phyloP scores from a whole-genome alignment of 2,797 vertebrate genomes.

The Ceryle rudis region DNA sequence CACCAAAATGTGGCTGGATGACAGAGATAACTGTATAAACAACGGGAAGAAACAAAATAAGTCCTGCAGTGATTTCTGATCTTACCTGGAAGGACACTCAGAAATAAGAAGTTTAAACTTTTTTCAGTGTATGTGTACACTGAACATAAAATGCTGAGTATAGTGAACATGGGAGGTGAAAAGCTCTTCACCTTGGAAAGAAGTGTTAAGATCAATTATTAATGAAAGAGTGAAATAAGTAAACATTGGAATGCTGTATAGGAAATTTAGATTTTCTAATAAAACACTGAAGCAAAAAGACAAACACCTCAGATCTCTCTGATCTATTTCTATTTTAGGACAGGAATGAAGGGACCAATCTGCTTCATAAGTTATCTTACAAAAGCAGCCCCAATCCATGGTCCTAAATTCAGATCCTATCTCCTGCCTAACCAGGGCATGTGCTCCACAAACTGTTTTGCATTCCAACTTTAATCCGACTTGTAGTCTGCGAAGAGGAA shows the following conservation, averaged over 20 bases:
- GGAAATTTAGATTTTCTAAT: not conserved
- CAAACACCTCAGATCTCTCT: not conserved
- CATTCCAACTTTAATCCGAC: not conserved
- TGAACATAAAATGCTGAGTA: not conserved
- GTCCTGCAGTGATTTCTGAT: not conserved
- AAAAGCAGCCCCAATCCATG: not conserved
- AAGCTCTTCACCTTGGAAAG: not conserved
- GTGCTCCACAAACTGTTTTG: not conserved
- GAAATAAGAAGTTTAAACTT: not conserved
- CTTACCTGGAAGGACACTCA: not conserved
- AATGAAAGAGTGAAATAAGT: not conserved
- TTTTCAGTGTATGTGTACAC: not conserved
- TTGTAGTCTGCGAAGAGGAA: not conserved
- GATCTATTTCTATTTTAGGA: conserved; percentile 4
- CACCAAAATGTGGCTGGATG: not conserved
- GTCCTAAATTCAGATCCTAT: not conserved
- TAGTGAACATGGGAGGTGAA: not conserved
- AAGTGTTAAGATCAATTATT: conserved; percentile 13
- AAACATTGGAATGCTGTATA: not conserved
- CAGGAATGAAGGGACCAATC: not conserved
- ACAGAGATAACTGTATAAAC: not conserved
- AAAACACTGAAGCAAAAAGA: not conserved
- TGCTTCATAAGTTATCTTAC: not conserved
- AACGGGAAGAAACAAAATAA: not conserved
- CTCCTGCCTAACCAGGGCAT: not conserved